Evolutionary conservation across 1,140 invertebrate species (phyloP), one percentile per base, ranked within the genome.

Genomic region (Aphaenogaster rudis): DNA sequence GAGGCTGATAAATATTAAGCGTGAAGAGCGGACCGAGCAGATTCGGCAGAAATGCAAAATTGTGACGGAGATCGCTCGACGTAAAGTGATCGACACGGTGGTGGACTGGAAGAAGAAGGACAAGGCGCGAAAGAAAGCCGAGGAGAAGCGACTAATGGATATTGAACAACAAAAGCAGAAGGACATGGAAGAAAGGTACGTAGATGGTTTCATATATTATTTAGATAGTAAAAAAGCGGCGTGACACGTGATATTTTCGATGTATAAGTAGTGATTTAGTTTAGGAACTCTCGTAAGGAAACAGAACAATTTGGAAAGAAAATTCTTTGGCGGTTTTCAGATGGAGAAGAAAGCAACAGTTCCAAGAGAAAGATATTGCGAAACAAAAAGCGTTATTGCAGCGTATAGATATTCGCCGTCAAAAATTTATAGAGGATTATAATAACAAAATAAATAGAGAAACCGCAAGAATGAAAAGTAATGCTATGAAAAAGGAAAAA

Each of bases 341-440:
- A 72, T 95, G 94, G 94, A 36, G 86, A 74, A 78, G 64, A 45
- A 93, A 89, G 64, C 72, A 88, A 13, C 66, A 92, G 21, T 87
- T 90, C 52, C 92, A 94, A 63, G 74, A 89, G 80, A 54, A 87
- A 39, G 71, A 90, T 80, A 92, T 94, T 3, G 82, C 86, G 17
- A 92, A 86, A 39, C 92, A 94, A 78, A 71, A 93, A 72, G 48
- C 82, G 28, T 74, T 94, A 15, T 11, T 92, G 9, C 2, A 86
- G 17, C 89, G 79, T 45, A 67, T 87, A 17, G 61, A 90, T 21
- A 61, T 79, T 21, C 76, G 89, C 69, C 86, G 93, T 6, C 77
- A 89, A 64, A 76, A 86, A n/a, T 91, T 91, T 76, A 94, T 95
- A 81, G 36, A 92, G 61, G 79, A 88, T 13, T 94, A 94, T 28